Percentiles rank a stretch among this genome's conserved stretches.
phyloP scores from a whole-genome alignment of 2,113 vertebrate species.

The Ceyx cyanopectus region DNA sequence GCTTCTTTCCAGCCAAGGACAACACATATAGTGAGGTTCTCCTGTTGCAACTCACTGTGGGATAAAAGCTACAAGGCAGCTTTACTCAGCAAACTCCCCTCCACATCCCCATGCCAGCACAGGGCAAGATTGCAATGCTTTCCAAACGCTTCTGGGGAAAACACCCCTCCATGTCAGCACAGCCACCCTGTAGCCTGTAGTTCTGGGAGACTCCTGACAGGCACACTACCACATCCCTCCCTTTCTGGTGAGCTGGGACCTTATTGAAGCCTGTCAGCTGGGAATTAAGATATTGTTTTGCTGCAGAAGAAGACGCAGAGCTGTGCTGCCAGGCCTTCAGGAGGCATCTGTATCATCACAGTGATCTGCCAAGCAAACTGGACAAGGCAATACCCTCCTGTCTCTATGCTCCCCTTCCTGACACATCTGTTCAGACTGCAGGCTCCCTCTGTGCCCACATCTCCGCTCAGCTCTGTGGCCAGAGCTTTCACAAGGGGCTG shows the following conservation, averaged over 20 bases:
- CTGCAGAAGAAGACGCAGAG: not conserved
- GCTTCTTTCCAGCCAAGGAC: not conserved
- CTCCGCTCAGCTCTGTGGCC: not conserved
- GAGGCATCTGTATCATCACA: not conserved
- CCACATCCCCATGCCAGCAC: not conserved
- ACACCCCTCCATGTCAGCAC: accelerated
- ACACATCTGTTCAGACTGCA: accelerated
- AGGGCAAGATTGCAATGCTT: not conserved
- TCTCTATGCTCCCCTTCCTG: accelerated
- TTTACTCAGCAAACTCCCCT: not conserved
- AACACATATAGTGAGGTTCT: not conserved
- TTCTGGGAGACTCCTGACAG: not conserved
- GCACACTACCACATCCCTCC: not conserved
- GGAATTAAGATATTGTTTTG: not conserved
- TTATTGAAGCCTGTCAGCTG: not conserved
- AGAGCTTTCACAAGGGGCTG: not conserved
- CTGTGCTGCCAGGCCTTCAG: not conserved
- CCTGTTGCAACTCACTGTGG: not conserved
- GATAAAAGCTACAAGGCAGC: not conserved
- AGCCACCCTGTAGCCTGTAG: not conserved
- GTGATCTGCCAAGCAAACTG: not conserved
- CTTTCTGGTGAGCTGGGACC: not conserved
- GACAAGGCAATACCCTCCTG: not conserved
- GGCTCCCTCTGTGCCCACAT: not conserved
- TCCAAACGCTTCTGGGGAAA: not conserved